A percentile compares a stretch with the other conserved stretches of the same genome.
phyloP scores from a whole-genome alignment of 2,797 vertebrate species.

The Micropoecilia bifurca region DNA sequence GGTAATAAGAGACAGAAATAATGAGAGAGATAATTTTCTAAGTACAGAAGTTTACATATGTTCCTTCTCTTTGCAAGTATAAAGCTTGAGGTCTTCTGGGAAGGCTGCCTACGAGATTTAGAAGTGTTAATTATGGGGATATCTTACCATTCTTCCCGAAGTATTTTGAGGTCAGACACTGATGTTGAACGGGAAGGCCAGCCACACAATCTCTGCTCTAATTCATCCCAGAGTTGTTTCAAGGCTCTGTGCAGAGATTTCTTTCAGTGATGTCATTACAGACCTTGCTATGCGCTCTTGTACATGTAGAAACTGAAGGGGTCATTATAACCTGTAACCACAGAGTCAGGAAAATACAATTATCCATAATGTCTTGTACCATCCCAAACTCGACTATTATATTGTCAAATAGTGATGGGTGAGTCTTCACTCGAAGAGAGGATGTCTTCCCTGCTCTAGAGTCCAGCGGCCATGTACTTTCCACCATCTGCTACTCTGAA shows the following conservation, averaged over 20 bases:
- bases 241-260: background rate
- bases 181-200: background rate
- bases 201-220: background rate
- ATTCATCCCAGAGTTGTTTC: background rate
- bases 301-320: background rate
- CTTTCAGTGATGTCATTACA: background rate
- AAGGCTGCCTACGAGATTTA: background rate
- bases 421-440: background rate
- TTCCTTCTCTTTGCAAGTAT: background rate
- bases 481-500: background rate
- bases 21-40: background rate
- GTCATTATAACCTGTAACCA: background rate
- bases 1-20: background rate
- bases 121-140: too few relatives aligned
- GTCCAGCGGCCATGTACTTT: too few relatives aligned
- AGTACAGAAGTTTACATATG: background rate
- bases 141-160: too few relatives aligned
- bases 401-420: background rate
- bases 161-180: background rate
- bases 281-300: background rate
- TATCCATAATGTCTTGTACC: background rate
- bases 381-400: background rate
- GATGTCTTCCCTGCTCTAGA: background rate
- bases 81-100: background rate
- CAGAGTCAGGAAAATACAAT: background rate